Evolutionary conservation across 2,797 vertebrate genomes (phyloP).

Genomic region (Leptatherina wallacei): DNA sequence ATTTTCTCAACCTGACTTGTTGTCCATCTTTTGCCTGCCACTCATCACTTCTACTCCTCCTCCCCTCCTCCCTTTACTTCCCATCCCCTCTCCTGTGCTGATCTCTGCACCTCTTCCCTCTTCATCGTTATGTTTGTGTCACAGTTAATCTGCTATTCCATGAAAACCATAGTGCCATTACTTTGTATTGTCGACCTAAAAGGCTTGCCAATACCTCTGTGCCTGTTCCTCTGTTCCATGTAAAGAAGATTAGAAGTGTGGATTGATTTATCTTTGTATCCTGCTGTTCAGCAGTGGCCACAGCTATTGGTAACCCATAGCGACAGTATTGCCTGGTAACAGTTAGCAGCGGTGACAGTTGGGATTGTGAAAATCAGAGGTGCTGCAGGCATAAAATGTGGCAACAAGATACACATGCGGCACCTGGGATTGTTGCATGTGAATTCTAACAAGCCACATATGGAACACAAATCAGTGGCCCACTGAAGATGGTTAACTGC

Average conservation of each 20-base stretch:
- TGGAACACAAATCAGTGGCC: conserved; percentile 43
- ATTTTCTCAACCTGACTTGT: conserved; percentile 53
- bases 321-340: conserved; percentile 77
- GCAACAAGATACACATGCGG: conserved; percentile 36
- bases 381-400: conserved; percentile 44
- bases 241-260: conserved; percentile 69
- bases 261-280: conserved; percentile 78
- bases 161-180: conserved; percentile 50
- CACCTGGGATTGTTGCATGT: conserved; percentile 47
- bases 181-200: conserved; percentile 50
- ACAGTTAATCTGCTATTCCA: conserved; percentile 65
- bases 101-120: conserved; percentile 26
- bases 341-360: conserved; percentile 69
- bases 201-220: conserved; percentile 43
- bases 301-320: conserved; percentile 73
- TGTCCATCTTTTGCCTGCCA: conserved; percentile 34
- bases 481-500: background rate
- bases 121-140: conserved; percentile 58
- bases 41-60: conserved; percentile 38
- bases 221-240: conserved; percentile 51
- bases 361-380: conserved; percentile 65
- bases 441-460: conserved; percentile 49
- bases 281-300: conserved; percentile 52
- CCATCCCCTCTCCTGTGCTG: background rate
- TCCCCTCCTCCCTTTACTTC: conserved; percentile 8